These are phyloP conservation scores for Dicrurus megarhynchus DNA, from an alignment of 2,113 vertebrate species.

Conservation along the genomic window DNA sequence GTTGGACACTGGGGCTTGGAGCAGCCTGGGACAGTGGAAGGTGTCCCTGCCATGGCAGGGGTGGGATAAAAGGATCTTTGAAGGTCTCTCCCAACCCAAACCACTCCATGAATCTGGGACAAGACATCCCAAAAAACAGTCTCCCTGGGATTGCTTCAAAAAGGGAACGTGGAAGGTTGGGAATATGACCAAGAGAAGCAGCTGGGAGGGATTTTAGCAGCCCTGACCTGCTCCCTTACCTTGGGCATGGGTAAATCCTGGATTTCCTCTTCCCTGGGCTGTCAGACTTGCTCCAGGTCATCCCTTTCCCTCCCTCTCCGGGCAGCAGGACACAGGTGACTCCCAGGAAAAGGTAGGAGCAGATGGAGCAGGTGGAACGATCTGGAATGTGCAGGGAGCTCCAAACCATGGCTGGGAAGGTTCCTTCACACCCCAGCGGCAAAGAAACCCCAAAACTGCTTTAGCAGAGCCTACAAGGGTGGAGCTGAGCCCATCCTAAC, in stretches of 20 bases:
- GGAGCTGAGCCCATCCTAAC: background rate
- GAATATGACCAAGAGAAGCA: background rate
- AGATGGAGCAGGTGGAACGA: background rate
- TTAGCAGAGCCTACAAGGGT: background rate
- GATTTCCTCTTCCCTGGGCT: background rate
- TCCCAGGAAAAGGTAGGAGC: background rate
- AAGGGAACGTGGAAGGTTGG: background rate
- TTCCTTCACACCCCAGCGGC: background rate
- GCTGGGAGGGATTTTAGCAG: background rate
- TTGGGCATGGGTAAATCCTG: background rate
- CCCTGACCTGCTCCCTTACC: background rate
- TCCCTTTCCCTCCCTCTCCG: background rate
- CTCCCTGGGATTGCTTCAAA: background rate
- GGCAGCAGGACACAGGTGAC: background rate
- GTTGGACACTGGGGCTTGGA: accelerated
- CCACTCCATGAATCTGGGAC: background rate
- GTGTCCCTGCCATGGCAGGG: background rate
- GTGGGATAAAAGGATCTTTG: background rate
- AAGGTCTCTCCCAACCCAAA: background rate
- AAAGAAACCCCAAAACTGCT: background rate
- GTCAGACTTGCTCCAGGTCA: background rate
- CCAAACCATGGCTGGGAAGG: background rate
- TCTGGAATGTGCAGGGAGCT: background rate
- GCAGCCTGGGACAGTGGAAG: background rate
- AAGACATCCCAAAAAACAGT: background rate